Percentiles rank a stretch among this genome's conserved stretches.
Conservation (phyloP, 2,113 vertebrate species). For the Zootoca vivipara region DNA sequence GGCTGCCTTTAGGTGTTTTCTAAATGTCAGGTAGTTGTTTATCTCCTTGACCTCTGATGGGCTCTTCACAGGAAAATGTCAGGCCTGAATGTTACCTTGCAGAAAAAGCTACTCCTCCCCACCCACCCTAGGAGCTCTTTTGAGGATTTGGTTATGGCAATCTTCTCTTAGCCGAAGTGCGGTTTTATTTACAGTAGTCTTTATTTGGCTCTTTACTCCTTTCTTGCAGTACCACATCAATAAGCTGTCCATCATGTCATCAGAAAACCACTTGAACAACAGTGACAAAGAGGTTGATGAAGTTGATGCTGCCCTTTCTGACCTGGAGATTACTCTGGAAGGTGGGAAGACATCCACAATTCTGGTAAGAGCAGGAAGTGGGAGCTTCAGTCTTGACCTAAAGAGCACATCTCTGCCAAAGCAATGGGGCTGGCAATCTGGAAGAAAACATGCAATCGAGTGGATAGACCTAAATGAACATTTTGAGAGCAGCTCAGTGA, state of each 20-base stretch:
- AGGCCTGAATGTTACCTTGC: no score
- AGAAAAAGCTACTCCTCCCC: no score
- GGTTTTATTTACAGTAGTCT: background rate
- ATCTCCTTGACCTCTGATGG: no score
- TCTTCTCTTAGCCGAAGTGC: background rate
- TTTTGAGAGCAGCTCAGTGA: background rate
- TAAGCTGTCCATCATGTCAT: slow-evolving; percentile 97
- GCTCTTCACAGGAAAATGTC: no score
- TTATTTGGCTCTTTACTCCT: slow-evolving; percentile 9
- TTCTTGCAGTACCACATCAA: slow-evolving; percentile 96
- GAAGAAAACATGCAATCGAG: background rate
- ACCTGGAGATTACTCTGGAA: slow-evolving; percentile 97
- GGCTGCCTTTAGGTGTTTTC: no score
- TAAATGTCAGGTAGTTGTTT: no score
- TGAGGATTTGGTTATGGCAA: background rate
- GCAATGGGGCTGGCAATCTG: background rate
- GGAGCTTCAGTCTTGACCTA: background rate
- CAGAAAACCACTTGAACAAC: slow-evolving; percentile 98
- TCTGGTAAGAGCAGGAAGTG: slow-evolving; percentile 79
- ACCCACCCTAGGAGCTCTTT: background rate
- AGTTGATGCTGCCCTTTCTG: slow-evolving; percentile 95
- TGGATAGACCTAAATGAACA: background rate
- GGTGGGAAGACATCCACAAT: slow-evolving; percentile 95
- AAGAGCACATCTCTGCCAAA: background rate
- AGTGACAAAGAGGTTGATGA: slow-evolving; percentile 99